Evolutionary conservation across 2,113 vertebrate genomes (phyloP).

Genomic region (Megalops atlanticus): DNA sequence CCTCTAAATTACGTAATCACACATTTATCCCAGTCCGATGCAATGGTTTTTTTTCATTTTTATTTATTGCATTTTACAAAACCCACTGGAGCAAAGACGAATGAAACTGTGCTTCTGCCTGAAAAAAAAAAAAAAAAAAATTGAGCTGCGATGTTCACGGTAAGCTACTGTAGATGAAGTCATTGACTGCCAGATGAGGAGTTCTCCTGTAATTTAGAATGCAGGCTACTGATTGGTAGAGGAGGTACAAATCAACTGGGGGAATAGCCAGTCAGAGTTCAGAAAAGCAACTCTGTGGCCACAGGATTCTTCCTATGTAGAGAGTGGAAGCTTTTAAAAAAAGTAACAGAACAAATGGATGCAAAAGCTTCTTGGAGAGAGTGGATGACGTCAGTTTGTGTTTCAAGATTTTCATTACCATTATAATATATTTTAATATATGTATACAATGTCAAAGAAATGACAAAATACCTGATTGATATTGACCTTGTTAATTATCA

Average conservation of each 20-base stretch:
- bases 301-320: too few relatives aligned
- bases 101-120: background rate
- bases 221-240: background rate
- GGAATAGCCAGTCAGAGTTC: background rate
- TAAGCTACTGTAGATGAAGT: conserved; percentile 16
- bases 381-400: too few relatives aligned
- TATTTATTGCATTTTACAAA: background rate
- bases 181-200: conserved; percentile 8
- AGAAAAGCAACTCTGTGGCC: background rate
- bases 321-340: too few relatives aligned
- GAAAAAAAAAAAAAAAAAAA: conserved; percentile 32
- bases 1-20: conserved; percentile 26
- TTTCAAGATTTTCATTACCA: too few relatives aligned
- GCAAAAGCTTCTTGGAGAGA: too few relatives aligned
- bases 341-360: too few relatives aligned
- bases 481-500: too few relatives aligned
- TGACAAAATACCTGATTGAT: too few relatives aligned
- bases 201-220: background rate
- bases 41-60: background rate
- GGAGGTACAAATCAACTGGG: background rate
- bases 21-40: too few relatives aligned
- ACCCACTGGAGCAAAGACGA: background rate
- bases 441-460: too few relatives aligned
- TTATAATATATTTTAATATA: too few relatives aligned
- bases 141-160: conserved; percentile 24